Evolutionary conservation across 2,113 vertebrate species (phyloP).

Genomic region (Pycnonotus jocosus): DNA sequence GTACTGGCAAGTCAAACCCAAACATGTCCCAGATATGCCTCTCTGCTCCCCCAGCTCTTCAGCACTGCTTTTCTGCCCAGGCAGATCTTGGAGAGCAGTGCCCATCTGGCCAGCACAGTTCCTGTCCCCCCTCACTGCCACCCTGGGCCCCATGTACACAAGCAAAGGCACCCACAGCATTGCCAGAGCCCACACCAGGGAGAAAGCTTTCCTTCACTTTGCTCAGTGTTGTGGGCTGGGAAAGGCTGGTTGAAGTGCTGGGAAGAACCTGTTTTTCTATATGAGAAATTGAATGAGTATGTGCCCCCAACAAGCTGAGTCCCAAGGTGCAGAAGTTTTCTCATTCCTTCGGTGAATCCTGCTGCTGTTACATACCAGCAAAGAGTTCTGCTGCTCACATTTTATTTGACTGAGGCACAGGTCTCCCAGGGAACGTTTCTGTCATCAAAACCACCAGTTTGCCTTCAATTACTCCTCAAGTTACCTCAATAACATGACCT

Average conservation of each 20-base stretch:
- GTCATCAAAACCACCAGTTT: neutral
- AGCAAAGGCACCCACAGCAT: fast-evolving
- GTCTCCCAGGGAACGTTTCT: neutral
- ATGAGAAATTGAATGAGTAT: neutral
- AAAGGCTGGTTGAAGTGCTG: neutral
- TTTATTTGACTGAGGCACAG: neutral
- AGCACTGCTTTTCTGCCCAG: neutral
- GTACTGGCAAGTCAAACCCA: neutral
- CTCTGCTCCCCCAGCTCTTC: neutral
- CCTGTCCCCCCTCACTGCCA: neutral
- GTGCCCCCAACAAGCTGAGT: neutral
- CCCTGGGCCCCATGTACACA: fast-evolving
- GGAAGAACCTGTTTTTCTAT: neutral
- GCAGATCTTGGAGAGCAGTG: neutral
- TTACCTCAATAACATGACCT: neutral
- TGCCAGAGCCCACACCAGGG: neutral
- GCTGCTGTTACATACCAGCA: neutral
- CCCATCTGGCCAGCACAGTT: fast-evolving
- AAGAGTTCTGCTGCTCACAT: neutral
- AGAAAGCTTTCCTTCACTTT: neutral
- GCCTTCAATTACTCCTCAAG: neutral
- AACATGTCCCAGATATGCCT: neutral
- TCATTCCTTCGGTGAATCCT: neutral
- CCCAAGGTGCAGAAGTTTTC: neutral
- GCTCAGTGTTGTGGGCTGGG: neutral